Evolutionary conservation across 2,113 vertebrate species (phyloP).

Genomic region (Onychostruthus taczanowskii): DNA sequence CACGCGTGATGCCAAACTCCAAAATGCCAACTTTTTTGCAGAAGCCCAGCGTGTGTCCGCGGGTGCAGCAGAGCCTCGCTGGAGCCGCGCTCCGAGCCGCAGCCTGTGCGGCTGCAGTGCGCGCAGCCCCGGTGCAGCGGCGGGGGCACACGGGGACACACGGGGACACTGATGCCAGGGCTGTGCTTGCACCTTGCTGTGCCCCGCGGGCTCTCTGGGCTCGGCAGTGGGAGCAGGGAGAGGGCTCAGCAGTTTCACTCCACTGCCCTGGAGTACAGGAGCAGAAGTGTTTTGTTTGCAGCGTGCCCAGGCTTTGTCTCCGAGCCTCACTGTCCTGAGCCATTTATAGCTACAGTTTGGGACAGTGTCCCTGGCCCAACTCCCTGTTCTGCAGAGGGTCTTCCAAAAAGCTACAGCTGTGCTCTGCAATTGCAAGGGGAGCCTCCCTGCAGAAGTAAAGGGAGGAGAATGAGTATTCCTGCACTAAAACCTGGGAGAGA

Average conservation of each 20-base stretch:
- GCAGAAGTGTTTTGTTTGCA: background rate
- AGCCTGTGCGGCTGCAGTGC: fast-evolving
- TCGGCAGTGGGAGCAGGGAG: background rate
- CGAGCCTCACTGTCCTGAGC: slow-evolving; percentile 10
- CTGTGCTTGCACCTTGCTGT: background rate
- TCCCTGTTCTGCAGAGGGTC: background rate
- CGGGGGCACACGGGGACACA: background rate
- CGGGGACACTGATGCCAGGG: fast-evolving
- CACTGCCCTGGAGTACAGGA: background rate
- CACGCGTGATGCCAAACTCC: background rate
- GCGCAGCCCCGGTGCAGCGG: background rate
- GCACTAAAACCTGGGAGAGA: background rate
- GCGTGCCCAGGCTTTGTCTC: slow-evolving; percentile 7
- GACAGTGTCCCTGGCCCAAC: background rate
- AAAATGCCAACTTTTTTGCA: background rate
- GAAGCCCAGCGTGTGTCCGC: background rate
- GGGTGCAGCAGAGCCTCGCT: background rate
- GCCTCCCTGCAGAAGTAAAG: background rate
- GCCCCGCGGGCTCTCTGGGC: background rate
- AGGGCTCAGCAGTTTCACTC: background rate
- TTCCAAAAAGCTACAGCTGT: background rate
- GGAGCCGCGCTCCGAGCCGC: fast-evolving
- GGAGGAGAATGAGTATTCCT: background rate
- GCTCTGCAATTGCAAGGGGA: background rate
- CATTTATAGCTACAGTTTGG: slow-evolving; percentile 51